Evolutionary conservation across 1,140 invertebrate species (phyloP).

Genomic region (Halictus rubicundus): DNA sequence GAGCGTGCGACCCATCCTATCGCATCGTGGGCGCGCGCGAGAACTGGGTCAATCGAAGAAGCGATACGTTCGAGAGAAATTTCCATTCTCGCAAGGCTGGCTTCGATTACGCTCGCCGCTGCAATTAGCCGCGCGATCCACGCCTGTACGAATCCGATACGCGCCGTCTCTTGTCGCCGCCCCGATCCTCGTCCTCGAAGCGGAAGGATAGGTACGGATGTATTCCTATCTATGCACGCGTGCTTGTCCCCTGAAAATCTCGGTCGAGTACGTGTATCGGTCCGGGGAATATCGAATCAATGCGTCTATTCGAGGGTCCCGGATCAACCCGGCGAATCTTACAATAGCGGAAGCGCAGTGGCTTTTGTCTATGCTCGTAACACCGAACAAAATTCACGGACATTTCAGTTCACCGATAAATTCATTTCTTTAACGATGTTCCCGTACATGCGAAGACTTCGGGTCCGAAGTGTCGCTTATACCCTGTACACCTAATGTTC

Average conservation of each 20-base stretch:
- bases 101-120: constrained; percentile 46
- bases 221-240: not conserved
- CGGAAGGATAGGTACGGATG: not conserved
- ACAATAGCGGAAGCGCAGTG: no score
- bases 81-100: constrained; percentile 59
- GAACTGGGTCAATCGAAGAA: constrained; percentile 63
- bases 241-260: not conserved
- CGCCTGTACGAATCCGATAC: constrained; percentile 28
- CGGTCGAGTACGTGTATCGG: not conserved
- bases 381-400: no score
- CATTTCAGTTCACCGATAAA: no score
- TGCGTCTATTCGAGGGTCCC: no score
- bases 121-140: constrained; percentile 50
- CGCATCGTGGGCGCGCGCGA: not conserved
- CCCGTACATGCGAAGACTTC: no score
- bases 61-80: constrained; percentile 54
- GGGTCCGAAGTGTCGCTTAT: no score
- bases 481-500: no score
- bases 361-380: no score
- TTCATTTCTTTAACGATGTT: no score
- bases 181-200: not conserved
- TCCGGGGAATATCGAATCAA: not conserved
- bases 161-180: not conserved
- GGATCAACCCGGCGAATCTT: not conserved
- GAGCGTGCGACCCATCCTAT: not conserved